A percentile compares a stretch with the other conserved stretches of the same genome.
Conservation (phyloP, 1,140 invertebrate species). For the Diorhabda carinulata region DNA sequence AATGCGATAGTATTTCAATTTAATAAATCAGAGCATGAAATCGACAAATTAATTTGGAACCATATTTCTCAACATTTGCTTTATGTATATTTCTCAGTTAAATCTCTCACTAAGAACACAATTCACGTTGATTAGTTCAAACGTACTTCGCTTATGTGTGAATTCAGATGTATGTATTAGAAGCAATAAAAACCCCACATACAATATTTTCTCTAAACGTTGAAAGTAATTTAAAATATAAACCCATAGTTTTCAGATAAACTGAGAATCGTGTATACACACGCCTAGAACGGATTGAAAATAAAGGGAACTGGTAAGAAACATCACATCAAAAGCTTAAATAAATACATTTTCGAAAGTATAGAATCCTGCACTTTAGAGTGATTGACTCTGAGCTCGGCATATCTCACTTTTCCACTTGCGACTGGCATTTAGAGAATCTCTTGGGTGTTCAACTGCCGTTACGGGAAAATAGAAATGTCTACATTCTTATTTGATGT, state of each 20-base stretch:
- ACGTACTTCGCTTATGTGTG: too few relatives aligned
- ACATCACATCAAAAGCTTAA: background rate
- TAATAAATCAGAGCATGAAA: too few relatives aligned
- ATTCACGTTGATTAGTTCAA: too few relatives aligned
- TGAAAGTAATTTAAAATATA: background rate
- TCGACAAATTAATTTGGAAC: too few relatives aligned
- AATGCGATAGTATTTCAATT: too few relatives aligned
- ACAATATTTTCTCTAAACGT: background rate
- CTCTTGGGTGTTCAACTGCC: conserved; percentile 9
- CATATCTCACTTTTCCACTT: conserved; percentile 13
- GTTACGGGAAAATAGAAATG: conserved; percentile 21
- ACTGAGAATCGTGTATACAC: background rate
- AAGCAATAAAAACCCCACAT: too few relatives aligned
- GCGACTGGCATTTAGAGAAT: conserved; percentile 8
- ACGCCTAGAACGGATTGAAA: background rate
- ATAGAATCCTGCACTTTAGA: conserved; percentile 15
- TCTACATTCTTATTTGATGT: conserved; percentile 17
- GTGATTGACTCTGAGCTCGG: conserved; percentile 16
- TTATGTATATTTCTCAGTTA: too few relatives aligned
- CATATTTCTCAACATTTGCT: too few relatives aligned
- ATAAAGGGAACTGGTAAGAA: background rate
- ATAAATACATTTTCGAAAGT: conserved; percentile 15
- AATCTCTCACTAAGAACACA: too few relatives aligned
- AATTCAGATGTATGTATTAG: too few relatives aligned
- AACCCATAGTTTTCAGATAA: background rate